A percentile compares a stretch with the other conserved stretches of the same genome.
Conservation (phyloP, 1,140 invertebrate genomes). For the Capitella teleta region DNA sequence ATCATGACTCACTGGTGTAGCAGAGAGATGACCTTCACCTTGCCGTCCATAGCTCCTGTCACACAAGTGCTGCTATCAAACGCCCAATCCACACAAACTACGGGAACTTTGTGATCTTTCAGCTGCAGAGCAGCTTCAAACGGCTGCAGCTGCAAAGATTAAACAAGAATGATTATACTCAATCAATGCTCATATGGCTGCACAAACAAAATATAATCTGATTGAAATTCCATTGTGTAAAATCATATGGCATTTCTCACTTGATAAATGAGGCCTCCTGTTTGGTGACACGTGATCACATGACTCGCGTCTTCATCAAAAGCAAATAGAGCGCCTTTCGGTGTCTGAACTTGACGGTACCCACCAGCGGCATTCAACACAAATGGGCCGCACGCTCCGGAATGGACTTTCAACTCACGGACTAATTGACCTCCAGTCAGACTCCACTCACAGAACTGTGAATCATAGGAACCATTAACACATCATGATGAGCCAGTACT, state of each 20-base stretch:
- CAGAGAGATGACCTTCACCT: conserved; percentile 51
- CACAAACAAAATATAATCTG: background rate
- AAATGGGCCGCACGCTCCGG: conserved; percentile 26
- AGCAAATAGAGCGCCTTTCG: conserved; percentile 45
- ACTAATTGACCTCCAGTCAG: conserved; percentile 45
- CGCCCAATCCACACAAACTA: conserved; percentile 55
- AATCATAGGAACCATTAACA: too few relatives aligned
- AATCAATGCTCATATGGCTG: too few relatives aligned
- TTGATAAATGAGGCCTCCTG: conserved; percentile 51
- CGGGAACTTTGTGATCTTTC: conserved; percentile 48
- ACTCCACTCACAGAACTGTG: conserved; percentile 48
- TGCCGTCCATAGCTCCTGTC: conserved; percentile 51
- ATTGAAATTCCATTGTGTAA: background rate
- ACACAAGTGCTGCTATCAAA: conserved; percentile 53
- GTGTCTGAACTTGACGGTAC: conserved; percentile 20
- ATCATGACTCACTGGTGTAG: conserved; percentile 35
- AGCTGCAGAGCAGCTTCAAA: conserved; percentile 46
- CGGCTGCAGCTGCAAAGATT: conserved; percentile 28
- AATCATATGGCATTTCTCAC: conserved; percentile 38
- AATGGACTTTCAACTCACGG: conserved; percentile 40
- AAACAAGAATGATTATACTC: conserved; percentile 23
- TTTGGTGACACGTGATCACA: conserved; percentile 50
- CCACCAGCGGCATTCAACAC: conserved; percentile 13
- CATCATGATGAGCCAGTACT: too few relatives aligned
- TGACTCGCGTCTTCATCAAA: conserved; percentile 52